Percentiles rank a stretch among this genome's conserved stretches.
phyloP scores from a whole-genome alignment of 2,888 invertebrate genomes.

The Yponomeuta plumbellus region DNA sequence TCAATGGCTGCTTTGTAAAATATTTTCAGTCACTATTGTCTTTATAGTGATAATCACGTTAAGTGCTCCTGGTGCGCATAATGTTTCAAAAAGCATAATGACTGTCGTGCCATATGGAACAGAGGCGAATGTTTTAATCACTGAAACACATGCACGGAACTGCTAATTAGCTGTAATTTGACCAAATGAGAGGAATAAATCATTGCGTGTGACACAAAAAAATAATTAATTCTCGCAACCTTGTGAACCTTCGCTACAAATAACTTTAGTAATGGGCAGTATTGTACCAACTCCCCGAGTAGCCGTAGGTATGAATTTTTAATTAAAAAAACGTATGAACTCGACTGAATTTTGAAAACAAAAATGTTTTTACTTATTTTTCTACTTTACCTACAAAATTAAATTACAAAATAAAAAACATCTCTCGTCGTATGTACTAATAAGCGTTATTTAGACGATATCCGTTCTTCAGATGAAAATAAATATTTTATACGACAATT shows the following conservation, averaged over 20 bases:
- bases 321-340: too few species aligned
- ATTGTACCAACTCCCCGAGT: not conserved
- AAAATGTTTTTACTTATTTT: too few species aligned
- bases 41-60: not conserved
- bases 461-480: too few species aligned
- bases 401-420: too few species aligned
- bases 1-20: too few species aligned
- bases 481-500: too few species aligned
- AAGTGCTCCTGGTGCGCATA: not conserved
- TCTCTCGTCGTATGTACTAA: too few species aligned
- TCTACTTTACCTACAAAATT: too few species aligned
- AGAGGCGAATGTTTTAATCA: conserved; percentile 31
- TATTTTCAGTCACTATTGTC: not conserved
- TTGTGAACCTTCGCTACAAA: not conserved
- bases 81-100: not conserved
- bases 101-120: conserved; percentile 20
- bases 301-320: not conserved
- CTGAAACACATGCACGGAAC: conserved; percentile 33
- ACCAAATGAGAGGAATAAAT: conserved; percentile 33
- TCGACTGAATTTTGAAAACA: too few species aligned
- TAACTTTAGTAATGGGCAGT: not conserved
- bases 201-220: conserved; percentile 23
- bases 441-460: too few species aligned
- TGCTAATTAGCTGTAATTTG: conserved; percentile 38
- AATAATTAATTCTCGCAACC: not conserved